These are phyloP conservation scores for Deilephila porcellus DNA, from an alignment of 2,888 invertebrate genomes.

Conservation along the genomic window DNA sequence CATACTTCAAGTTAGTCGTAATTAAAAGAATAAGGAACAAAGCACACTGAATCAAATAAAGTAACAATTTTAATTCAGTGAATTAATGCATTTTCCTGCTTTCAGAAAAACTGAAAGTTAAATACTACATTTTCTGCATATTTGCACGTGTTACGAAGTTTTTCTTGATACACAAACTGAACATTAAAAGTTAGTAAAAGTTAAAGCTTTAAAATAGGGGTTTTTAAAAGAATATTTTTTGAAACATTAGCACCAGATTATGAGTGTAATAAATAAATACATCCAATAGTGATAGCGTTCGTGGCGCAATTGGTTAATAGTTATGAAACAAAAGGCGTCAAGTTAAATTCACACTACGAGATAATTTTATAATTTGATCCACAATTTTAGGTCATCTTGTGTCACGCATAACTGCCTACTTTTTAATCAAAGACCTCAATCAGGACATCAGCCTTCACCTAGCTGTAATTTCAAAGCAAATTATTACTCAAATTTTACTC, in stretches of 20 bases:
- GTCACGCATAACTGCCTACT: too few species aligned
- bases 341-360: too few species aligned
- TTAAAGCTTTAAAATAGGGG: not conserved
- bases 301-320: too few species aligned
- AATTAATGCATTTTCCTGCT: not conserved
- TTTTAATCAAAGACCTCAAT: too few species aligned
- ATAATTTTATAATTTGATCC: too few species aligned
- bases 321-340: too few species aligned
- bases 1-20: not conserved
- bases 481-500: too few species aligned
- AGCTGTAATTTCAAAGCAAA: too few species aligned
- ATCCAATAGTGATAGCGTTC: too few species aligned
- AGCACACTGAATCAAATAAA: not conserved
- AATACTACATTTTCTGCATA: not conserved
- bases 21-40: not conserved
- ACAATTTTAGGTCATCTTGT: too few species aligned
- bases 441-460: too few species aligned
- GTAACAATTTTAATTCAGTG: conserved; percentile 5
- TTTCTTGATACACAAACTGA: not conserved
- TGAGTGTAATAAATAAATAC: too few species aligned
- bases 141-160: not conserved
- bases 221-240: not conserved
- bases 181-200: not conserved
- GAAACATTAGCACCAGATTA: not conserved
- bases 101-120: not conserved